These are phyloP conservation scores for Hemiscyllium ocellatum DNA, from an alignment of 2,113 vertebrate species.

Conservation along the genomic window DNA sequence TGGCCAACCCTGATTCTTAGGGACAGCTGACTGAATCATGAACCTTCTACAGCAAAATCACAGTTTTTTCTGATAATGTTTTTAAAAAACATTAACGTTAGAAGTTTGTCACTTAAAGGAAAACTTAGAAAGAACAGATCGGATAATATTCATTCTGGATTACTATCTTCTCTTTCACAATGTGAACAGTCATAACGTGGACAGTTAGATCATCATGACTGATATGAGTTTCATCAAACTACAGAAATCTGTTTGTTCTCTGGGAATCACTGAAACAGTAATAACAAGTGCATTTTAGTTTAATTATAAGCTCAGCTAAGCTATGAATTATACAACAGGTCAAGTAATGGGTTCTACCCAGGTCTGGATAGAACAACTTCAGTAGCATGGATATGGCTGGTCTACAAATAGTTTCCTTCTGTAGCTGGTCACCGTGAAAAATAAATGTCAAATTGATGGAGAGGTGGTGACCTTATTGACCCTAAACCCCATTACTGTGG, in stretches of 20 bases:
- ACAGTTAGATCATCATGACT: too few species aligned
- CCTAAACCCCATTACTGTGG: not conserved
- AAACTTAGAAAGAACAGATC: too few species aligned
- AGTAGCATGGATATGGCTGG: not conserved
- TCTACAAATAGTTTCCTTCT: not conserved
- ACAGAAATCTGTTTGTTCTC: not conserved
- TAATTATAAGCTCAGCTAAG: not conserved
- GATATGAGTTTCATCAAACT: too few species aligned
- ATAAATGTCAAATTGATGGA: not conserved
- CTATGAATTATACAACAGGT: not conserved
- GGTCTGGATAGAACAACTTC: not conserved
- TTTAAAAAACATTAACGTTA: too few species aligned
- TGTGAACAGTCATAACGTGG: too few species aligned
- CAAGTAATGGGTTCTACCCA: not conserved
- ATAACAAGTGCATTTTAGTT: not conserved
- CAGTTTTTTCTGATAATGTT: too few species aligned
- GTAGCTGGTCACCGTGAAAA: not conserved
- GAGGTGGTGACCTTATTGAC: not conserved
- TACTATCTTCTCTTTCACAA: too few species aligned
- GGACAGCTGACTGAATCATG: too few species aligned
- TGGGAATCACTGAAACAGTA: not conserved
- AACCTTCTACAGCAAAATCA: too few species aligned
- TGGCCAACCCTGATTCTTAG: too few species aligned
- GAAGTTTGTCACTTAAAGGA: too few species aligned
- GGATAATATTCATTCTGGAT: too few species aligned